Base-by-base conservation (phyloP, 1,140 invertebrate genomes). In the Megalonaias nervosa region DNA sequence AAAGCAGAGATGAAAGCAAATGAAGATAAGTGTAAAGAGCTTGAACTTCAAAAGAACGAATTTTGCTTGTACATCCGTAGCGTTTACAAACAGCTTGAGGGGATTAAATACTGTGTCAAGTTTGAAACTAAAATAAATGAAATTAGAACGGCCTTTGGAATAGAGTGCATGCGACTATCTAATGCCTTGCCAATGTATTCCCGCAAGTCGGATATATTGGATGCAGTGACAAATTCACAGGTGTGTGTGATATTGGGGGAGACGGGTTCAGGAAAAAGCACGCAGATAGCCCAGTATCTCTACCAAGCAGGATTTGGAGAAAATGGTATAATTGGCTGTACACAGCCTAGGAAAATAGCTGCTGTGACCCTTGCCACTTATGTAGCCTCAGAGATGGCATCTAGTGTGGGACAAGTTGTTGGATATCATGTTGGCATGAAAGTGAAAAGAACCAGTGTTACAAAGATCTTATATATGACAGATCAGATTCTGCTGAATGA, bases 401-500 rank as follows among this genome's bases (percentile, higher is more conserved):
- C 74, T 19, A 81, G 70, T 55, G 80, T 88, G 16, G 90, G 89
- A 13, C 72, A 87, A 26, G 56, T 81, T 48, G 85, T 90, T 65
- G 90, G 90, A 12, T 90, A 86, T 70, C 93, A 93, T 76, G 94
- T 94, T 79, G 92, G 94, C 73, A 94, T 95, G 91, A 94, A 94
- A 87, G 93, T 93, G 81, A 94, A 93, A 83, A 94, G 92, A 12
- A 93, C 92, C 21, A 92, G 93, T 78, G 84, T 92, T 38, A 94
- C 93, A 64, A 88, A 93, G 26, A 94, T 99, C 48, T 97, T 99
- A 91, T 99, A 99, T 85, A 98, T 99, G 97, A 99, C 98, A 65
- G 98, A 99, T 92, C 98, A 98, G 89, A 98, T 98, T 79, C 90
- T 99, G 59, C 95, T 99, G 66, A 93, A 98, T 87, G 98, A 99